A percentile compares a stretch with the other conserved stretches of the same genome.
phyloP scores from a whole-genome alignment of 1,140 invertebrate species.

The Heliconius nattereri region DNA sequence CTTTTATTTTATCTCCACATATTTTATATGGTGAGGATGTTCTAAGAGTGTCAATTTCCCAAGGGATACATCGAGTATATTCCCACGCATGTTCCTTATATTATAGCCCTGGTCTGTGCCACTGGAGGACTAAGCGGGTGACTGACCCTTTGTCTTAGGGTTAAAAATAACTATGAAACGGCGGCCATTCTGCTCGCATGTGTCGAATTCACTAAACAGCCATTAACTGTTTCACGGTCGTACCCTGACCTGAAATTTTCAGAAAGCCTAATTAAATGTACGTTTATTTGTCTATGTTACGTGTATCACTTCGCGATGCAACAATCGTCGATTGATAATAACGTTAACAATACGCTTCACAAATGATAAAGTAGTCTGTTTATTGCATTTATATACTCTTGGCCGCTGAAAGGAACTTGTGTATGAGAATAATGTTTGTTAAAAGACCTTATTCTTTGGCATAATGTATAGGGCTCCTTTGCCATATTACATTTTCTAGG shows the following conservation, averaged over 20 bases:
- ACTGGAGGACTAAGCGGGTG: conserved; percentile 71
- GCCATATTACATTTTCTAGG: conserved; percentile 50
- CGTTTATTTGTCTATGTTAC: neutral
- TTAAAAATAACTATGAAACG: conserved; percentile 78
- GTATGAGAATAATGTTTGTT: neutral
- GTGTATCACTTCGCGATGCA: neutral
- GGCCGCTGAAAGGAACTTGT: neutral
- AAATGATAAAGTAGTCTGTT: conserved; percentile 20
- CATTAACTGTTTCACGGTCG: conserved; percentile 79
- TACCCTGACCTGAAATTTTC: conserved; percentile 74
- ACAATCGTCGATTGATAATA: neutral
- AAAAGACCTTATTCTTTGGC: neutral
- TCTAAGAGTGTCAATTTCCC: conserved; percentile 11
- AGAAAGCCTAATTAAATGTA: conserved; percentile 50
- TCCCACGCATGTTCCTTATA: conserved; percentile 77
- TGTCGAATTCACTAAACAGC: conserved; percentile 80
- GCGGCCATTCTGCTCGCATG: conserved; percentile 78
- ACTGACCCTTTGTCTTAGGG: conserved; percentile 75
- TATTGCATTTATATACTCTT: neutral
- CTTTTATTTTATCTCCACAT: too few species aligned
- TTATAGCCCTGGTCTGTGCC: conserved; percentile 72
- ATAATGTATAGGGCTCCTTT: conserved; percentile 33
- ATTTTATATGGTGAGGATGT: neutral
- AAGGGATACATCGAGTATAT: conserved; percentile 63
- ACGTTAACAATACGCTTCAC: conserved; percentile 1